Evolutionary conservation across 2,113 vertebrate species (phyloP).

Genomic region (Phalacrocorax aristotelis): DNA sequence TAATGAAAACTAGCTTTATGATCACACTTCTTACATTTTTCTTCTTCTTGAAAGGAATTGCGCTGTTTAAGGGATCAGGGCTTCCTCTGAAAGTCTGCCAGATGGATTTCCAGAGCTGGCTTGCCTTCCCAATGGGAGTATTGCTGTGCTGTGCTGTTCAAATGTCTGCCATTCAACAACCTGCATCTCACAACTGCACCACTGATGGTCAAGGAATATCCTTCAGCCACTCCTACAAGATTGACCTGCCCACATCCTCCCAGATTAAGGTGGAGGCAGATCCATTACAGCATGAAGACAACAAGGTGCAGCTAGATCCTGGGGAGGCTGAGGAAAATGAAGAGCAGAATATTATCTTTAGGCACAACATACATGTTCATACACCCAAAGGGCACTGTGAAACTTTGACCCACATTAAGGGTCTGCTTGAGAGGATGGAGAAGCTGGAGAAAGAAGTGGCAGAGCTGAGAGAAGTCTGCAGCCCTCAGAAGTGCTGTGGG

Average conservation of each 20-base stretch:
- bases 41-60: not conserved
- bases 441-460: constrained; percentile 85
- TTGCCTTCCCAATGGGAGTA: constrained; percentile 54
- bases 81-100: not conserved
- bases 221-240: constrained; percentile 87
- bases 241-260: constrained; percentile 73
- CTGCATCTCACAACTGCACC: constrained; percentile 37
- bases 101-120: constrained; percentile 39
- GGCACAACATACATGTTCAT: constrained; percentile 83
- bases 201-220: constrained; percentile 75
- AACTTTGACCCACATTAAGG: constrained; percentile 73
- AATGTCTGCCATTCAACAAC: constrained; percentile 48
- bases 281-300: constrained; percentile 56
- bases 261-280: constrained; percentile 77
- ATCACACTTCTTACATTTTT: not conserved
- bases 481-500: constrained; percentile 77
- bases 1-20: not conserved
- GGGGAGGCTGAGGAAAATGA: constrained; percentile 21
- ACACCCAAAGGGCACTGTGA: constrained; percentile 76
- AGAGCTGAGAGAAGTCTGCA: constrained; percentile 80
- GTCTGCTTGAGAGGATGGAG: constrained; percentile 81
- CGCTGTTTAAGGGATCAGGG: not conserved
- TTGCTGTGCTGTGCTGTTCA: constrained; percentile 66
- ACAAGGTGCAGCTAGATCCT: constrained; percentile 39
- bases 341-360: constrained; percentile 85